Evolutionary conservation across 2,888 invertebrate species (phyloP), one percentile per base, ranked within the genome.

Genomic region (Trachelus troglodyta): DNA sequence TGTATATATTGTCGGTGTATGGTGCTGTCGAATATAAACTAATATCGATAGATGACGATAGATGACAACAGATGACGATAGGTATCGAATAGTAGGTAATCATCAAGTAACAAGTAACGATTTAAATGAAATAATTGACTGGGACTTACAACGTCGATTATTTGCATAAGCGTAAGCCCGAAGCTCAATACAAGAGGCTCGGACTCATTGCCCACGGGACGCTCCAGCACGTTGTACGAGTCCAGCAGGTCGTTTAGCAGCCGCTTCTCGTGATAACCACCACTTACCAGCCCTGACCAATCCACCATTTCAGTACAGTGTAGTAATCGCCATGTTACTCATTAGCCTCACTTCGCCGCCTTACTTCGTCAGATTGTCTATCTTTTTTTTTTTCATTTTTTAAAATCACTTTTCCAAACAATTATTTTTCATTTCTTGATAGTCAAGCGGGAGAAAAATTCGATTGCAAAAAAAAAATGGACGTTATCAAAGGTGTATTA

Each of bases 91-190:
- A 34, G 31, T 33, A 71, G 33, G 23, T 71, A 23, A 11, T 33
- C 23, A 33, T 33, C 33, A 33, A 71, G 71, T n/a, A 71, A 23
- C 34, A 71, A 34, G 40, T 40, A 40, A 74, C 74, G 40, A 40
- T 15, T 40, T 40, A 40, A 40, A 40, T 40, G 40, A 40, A 40
- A 40, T 40, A 40, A 40, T 15, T 40, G 15, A 15, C 40, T 82
- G 84, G 86, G 83, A 94, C 95, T 95, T 94, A 98, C 98, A 95
- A 98, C 98, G 94, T 98, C 98, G 93, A 98, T 98, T 93, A 98
- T 98, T 95, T 98, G 98, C 97, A 97, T 97, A 93, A 98, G 95
- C 92, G 98, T 98, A 93, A 98, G 96, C 93, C 98, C 98, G 94
- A 98, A 98, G 94, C 97, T 97, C 93, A 98, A 95, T 94, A 96